A percentile compares a stretch with the other conserved stretches of the same genome.
Evolutionary conservation across 2,888 invertebrate species (phyloP).

Genomic region (Alsophila aescularia): DNA sequence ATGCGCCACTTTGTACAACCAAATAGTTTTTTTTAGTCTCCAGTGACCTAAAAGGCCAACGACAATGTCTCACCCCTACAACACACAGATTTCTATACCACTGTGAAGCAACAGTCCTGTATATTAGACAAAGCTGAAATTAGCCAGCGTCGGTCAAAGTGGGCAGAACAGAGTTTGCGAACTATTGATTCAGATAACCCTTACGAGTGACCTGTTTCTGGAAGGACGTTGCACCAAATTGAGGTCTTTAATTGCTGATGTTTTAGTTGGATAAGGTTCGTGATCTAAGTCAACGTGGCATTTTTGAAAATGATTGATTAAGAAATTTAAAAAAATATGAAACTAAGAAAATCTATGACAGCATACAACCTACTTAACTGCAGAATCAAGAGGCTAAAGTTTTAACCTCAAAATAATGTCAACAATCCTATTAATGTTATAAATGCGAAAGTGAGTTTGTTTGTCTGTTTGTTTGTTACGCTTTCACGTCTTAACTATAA

Average conservation of each 20-base stretch:
- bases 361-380: no score
- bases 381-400: no score
- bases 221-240: slow-evolving; percentile 6
- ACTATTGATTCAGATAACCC: slow-evolving; percentile 21
- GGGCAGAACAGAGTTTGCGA: slow-evolving; percentile 22
- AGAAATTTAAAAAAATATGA: no score
- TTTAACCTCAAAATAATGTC: no score
- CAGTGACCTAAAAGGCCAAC: background rate
- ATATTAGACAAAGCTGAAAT: slow-evolving; percentile 35
- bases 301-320: no score
- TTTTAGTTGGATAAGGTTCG: no score
- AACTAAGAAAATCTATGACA: no score
- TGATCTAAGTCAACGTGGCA: no score
- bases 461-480: no score
- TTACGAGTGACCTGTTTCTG: slow-evolving; percentile 15
- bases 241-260: background rate
- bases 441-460: no score
- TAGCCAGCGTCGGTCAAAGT: slow-evolving; percentile 27
- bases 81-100: slow-evolving; percentile 1
- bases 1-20: background rate
- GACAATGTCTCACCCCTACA: background rate
- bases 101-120: slow-evolving; percentile 9
- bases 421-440: no score
- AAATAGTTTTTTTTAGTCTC: background rate
- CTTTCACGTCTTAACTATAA: no score